phyloP scores from a whole-genome alignment of 1,140 invertebrate species.

The Philopotamus ludificatus region DNA sequence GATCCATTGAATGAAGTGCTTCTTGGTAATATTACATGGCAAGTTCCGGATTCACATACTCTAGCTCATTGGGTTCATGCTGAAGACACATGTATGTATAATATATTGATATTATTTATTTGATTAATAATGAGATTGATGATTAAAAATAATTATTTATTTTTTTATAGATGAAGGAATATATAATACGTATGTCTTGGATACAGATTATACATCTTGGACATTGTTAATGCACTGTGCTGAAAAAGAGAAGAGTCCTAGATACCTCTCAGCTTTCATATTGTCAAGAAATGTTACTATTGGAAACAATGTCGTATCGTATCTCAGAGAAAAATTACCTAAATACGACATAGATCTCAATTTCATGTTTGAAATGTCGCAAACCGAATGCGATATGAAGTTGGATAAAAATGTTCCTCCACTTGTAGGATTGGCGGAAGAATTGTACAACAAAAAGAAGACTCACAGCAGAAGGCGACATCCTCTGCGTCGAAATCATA shows the following conservation, averaged over 20 bases:
- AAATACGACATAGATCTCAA: constrained; percentile 78
- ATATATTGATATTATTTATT: not conserved
- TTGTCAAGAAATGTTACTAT: constrained; percentile 66
- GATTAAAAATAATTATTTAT: not conserved
- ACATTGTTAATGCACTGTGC: constrained; percentile 80
- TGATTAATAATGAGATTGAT: not conserved
- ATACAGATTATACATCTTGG: constrained; percentile 80
- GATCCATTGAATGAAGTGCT: constrained; percentile 77
- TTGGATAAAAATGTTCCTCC: constrained; percentile 11
- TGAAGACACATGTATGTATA: constrained; percentile 71
- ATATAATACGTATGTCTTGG: constrained; percentile 83
- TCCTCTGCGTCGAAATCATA: constrained; percentile 22
- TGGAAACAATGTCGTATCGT: constrained; percentile 62
- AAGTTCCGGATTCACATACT: constrained; percentile 66
- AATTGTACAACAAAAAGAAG: constrained; percentile 12
- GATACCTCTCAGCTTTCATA: constrained; percentile 82
- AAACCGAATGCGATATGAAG: constrained; percentile 62
- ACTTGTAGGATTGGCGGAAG: constrained; percentile 13
- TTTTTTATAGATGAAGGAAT: constrained; percentile 81
- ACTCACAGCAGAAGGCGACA: constrained; percentile 2
- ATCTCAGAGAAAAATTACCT: constrained; percentile 61
- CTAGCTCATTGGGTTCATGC: constrained; percentile 83
- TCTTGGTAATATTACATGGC: constrained; percentile 82
- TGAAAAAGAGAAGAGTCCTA: constrained; percentile 73
- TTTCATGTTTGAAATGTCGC: constrained; percentile 78